Evolutionary conservation across 2,797 vertebrate genomes (phyloP).

Genomic region (Chelidonichthys spinosus): DNA sequence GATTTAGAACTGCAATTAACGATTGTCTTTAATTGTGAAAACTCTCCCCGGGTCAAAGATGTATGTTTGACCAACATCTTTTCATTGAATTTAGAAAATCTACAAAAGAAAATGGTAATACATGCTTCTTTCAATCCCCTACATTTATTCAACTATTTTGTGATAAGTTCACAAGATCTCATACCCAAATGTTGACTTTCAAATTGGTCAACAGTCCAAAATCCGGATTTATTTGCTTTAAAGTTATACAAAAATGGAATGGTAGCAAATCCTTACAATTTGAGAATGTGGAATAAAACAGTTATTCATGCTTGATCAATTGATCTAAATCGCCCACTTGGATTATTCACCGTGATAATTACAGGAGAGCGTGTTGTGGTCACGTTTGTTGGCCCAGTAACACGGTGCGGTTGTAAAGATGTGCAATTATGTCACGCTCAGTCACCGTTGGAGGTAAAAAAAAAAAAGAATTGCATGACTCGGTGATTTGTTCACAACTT

Average conservation of each 20-base stretch:
- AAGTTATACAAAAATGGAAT: not conserved
- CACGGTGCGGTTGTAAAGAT: constrained; percentile 6
- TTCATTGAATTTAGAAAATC: not conserved
- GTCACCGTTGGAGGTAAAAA: constrained; percentile 30
- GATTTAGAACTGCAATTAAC: too few relatives aligned
- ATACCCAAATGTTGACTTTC: too few relatives aligned
- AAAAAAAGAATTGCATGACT: constrained; percentile 21
- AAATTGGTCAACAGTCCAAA: not conserved
- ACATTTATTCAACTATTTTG: not conserved
- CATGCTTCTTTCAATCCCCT: not conserved
- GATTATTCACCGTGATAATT: not conserved
- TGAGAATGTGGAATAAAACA: not conserved
- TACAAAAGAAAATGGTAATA: not conserved
- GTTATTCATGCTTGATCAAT: not conserved
- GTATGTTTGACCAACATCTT: not conserved
- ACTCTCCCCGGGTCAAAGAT: not conserved
- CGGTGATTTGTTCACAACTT: constrained; percentile 44
- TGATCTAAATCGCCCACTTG: not conserved
- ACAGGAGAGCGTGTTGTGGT: not conserved
- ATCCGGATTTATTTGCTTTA: not conserved
- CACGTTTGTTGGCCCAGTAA: constrained; percentile 2
- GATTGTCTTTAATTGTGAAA: not conserved
- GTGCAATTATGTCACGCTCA: constrained; percentile 16
- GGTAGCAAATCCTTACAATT: not conserved
- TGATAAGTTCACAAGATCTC: too few relatives aligned